Conservation (phyloP, 2,888 invertebrate genomes). For the Sinohyriopsis cumingii region DNA sequence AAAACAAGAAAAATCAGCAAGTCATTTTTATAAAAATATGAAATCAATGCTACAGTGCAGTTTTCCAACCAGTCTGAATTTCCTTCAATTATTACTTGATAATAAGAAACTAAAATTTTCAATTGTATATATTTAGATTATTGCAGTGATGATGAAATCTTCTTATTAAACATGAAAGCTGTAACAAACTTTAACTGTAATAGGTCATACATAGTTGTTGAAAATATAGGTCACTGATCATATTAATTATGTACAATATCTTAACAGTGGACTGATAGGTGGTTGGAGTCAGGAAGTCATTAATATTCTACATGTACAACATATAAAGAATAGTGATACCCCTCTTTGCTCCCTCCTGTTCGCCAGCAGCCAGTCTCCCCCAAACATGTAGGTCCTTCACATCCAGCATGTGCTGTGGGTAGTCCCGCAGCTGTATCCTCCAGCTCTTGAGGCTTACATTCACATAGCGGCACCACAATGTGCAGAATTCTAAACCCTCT, state of each 20-base stretch:
- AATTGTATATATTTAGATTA: too few relatives aligned
- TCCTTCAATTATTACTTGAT: too few relatives aligned
- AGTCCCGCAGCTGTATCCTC: constrained; percentile 92
- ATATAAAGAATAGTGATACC: constrained; percentile 34
- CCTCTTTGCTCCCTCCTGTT: constrained; percentile 76
- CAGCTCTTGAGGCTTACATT: constrained; percentile 87
- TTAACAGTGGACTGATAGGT: background rate
- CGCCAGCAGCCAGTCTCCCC: constrained; percentile 92
- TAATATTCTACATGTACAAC: too few relatives aligned
- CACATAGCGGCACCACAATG: constrained; percentile 93
- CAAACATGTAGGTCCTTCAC: constrained; percentile 88
- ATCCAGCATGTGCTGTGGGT: constrained; percentile 92
- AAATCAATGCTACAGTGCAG: background rate
- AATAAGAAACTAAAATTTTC: too few relatives aligned
- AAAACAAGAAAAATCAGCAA: too few relatives aligned
- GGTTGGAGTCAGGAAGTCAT: background rate
- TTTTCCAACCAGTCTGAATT: too few relatives aligned
- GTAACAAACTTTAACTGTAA: too few relatives aligned
- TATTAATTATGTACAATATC: background rate
- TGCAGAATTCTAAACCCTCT: constrained; percentile 89
- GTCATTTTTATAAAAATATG: background rate
- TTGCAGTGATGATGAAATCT: too few relatives aligned
- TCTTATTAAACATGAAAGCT: too few relatives aligned
- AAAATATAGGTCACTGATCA: background rate
- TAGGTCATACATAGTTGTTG: background rate